A percentile compares a stretch with the other conserved stretches of the same genome.
phyloP scores from a whole-genome alignment of 2,797 vertebrate genomes.

The Alcedo atthis region DNA sequence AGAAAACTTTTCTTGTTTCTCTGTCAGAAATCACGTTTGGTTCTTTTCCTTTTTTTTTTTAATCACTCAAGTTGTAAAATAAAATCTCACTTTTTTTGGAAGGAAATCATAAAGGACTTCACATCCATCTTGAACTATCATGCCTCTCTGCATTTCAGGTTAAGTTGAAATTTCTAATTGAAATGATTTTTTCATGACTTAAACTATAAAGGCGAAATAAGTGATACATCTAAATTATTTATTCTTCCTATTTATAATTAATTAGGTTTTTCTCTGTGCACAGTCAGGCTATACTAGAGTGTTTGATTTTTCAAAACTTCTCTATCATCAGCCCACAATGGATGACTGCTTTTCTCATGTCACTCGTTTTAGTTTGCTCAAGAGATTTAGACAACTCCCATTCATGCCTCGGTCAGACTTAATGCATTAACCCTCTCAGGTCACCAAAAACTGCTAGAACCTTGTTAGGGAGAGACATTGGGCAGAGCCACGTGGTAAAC shows the following conservation, averaged over 20 bases:
- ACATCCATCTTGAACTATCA: constrained; percentile 78
- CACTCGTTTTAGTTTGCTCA: constrained; percentile 50
- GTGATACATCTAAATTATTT: constrained; percentile 95
- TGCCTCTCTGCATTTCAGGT: constrained; percentile 80
- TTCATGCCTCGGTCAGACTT: constrained; percentile 47
- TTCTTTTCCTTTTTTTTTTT: constrained; percentile 50
- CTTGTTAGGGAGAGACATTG: neutral
- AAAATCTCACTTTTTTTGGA: constrained; percentile 45
- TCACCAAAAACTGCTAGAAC: neutral
- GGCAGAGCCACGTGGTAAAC: neutral
- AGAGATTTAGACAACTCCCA: constrained; percentile 47
- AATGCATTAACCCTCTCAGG: constrained; percentile 38
- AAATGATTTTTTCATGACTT: constrained; percentile 93
- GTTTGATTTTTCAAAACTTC: constrained; percentile 78
- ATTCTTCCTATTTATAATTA: constrained; percentile 92
- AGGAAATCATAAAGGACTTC: constrained; percentile 74
- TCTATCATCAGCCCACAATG: constrained; percentile 67
- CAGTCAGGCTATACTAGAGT: constrained; percentile 66
- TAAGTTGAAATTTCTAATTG: constrained; percentile 91
- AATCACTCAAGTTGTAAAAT: constrained; percentile 61
- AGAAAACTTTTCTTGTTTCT: constrained; percentile 48
- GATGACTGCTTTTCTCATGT: constrained; percentile 62
- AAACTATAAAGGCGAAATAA: constrained; percentile 91
- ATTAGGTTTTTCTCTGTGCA: constrained; percentile 78
- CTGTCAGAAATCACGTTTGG: neutral